A percentile compares a stretch with the other conserved stretches of the same genome.
phyloP scores from a whole-genome alignment of 2,888 invertebrate genomes.

The Diarsia rubi region DNA sequence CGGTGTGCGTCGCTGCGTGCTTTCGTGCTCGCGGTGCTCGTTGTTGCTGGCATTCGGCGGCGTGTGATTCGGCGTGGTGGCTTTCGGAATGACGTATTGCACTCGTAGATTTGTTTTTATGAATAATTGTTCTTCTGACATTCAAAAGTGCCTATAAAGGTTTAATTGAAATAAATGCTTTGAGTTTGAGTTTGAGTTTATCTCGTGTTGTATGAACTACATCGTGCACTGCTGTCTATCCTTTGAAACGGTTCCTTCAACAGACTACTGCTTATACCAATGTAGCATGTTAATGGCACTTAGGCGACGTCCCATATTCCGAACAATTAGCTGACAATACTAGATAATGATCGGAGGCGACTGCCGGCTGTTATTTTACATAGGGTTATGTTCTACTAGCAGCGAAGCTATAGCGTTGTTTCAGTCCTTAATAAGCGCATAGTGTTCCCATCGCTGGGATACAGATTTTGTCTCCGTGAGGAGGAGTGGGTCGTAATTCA shows the following conservation, averaged over 20 bases:
- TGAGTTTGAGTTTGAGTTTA: too few species aligned
- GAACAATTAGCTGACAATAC: conserved; percentile 58
- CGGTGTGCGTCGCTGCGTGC: too few species aligned
- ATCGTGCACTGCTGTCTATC: not conserved
- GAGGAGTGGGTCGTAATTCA: not conserved
- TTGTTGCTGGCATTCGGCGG: too few species aligned
- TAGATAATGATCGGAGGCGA: conserved; percentile 54
- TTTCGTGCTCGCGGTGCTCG: too few species aligned
- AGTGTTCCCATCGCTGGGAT: not conserved
- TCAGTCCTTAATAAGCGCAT: not conserved
- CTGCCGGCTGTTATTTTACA: conserved; percentile 17
- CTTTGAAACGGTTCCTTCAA: not conserved
- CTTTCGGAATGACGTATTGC: too few species aligned
- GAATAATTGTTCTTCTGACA: too few species aligned
- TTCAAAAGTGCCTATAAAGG: too few species aligned
- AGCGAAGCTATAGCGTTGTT: conserved; percentile 11
- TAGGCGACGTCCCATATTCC: conserved; percentile 41
- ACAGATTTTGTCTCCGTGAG: not conserved
- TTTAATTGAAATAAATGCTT: too few species aligned
- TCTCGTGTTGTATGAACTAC: not conserved
- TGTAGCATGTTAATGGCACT: conserved; percentile 35
- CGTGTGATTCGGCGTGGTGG: too few species aligned
- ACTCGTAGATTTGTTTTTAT: too few species aligned
- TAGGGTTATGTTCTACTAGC: not conserved
- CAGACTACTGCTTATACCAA: conserved; percentile 3